phyloP scores from a whole-genome alignment of 2,113 vertebrate species.

The Halichoerus grypus region DNA sequence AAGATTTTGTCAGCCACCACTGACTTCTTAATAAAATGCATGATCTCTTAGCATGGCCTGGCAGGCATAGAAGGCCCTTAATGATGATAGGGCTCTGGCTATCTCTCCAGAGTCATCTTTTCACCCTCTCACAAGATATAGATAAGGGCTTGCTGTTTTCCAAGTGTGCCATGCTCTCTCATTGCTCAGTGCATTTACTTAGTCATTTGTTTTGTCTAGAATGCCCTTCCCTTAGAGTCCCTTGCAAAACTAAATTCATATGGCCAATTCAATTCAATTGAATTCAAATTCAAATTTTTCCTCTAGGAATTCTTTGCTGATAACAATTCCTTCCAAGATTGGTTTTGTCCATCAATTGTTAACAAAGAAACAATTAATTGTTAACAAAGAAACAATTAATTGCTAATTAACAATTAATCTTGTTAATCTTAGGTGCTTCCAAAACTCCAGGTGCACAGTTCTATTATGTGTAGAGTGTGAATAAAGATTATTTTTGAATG shows the following conservation, averaged over 20 bases:
- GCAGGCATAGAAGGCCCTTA: background rate
- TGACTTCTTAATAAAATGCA: background rate
- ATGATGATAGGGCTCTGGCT: background rate
- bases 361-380: background rate
- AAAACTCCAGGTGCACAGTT: background rate
- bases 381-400: background rate
- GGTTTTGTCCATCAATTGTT: background rate
- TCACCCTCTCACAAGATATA: background rate
- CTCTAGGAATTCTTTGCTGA: background rate
- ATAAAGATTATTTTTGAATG: slow-evolving; percentile 36
- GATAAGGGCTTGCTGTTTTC: background rate
- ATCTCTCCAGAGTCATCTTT: background rate
- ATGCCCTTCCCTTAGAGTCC: background rate
- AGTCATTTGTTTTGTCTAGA: background rate
- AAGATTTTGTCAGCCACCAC: background rate
- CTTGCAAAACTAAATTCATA: background rate
- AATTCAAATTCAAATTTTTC: slow-evolving; percentile 2
- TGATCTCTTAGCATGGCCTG: background rate
- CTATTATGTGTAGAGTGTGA: background rate
- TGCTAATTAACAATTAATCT: background rate
- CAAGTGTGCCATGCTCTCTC: background rate
- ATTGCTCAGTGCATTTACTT: background rate
- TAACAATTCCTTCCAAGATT: background rate
- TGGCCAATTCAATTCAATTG: background rate
- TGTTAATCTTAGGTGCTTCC: background rate